Percentiles rank a stretch among this genome's conserved stretches.
Conservation (phyloP, 2,797 vertebrate genomes). For the Notoglanidium macrostoma region DNA sequence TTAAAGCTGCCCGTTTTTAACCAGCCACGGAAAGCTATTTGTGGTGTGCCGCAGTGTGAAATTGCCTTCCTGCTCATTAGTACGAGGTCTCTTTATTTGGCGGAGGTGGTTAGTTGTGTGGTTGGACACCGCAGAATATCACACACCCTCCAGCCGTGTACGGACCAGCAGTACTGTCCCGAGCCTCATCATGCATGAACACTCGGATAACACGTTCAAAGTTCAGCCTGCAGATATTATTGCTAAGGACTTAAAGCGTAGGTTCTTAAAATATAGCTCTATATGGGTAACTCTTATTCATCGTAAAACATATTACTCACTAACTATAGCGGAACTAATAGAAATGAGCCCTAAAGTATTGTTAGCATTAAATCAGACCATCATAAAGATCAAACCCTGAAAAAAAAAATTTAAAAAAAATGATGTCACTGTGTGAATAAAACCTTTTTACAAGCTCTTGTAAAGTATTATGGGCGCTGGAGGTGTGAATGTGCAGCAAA, state of each 20-base stretch:
- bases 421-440: background rate
- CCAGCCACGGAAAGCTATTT: constrained; percentile 50
- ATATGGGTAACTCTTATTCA: background rate
- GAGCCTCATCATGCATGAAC: background rate
- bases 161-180: background rate
- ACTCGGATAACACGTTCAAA: background rate
- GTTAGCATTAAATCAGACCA: background rate
- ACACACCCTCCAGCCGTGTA: constrained; percentile 12
- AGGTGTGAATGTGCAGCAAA: background rate
- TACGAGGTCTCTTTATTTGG: constrained; percentile 53
- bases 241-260: background rate
- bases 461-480: no score
- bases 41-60: constrained; percentile 44
- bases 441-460: background rate
- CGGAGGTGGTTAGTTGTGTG: constrained; percentile 49
- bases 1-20: constrained; percentile 46
- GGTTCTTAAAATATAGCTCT: background rate
- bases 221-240: background rate
- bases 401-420: background rate
- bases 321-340: no score
- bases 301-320: background rate
- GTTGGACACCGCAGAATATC: constrained; percentile 43
- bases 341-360: background rate
- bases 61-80: constrained; percentile 53
- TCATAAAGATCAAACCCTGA: background rate